These are phyloP conservation scores for Chaenocephalus aceratus DNA, from an alignment of 2,113 vertebrate genomes.

Conservation along the genomic window DNA sequence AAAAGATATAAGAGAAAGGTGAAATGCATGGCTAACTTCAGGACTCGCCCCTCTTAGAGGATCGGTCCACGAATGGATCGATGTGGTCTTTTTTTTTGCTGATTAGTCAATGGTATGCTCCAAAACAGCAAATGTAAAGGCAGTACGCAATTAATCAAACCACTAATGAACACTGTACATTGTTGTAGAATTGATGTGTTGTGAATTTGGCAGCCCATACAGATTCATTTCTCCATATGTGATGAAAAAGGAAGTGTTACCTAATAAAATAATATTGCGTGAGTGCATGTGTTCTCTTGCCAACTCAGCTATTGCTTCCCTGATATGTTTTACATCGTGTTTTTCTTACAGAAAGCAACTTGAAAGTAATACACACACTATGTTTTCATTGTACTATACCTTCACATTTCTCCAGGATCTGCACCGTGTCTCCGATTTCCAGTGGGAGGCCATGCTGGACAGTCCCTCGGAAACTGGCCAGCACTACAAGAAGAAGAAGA, in stretches of 20 bases:
- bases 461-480: slow-evolving; percentile 95
- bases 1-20: neutral
- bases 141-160: too few relatives aligned
- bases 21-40: neutral
- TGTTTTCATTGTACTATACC: slow-evolving; percentile 80
- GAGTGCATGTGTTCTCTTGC: neutral
- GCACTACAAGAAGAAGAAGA: slow-evolving; percentile 84
- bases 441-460: slow-evolving; percentile 93
- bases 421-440: slow-evolving; percentile 98
- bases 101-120: too few relatives aligned
- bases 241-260: slow-evolving; percentile 9
- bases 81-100: too few relatives aligned
- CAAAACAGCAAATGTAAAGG: too few relatives aligned
- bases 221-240: neutral
- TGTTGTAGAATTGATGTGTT: too few relatives aligned
- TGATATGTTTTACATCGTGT: neutral
- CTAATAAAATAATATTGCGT: neutral
- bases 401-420: slow-evolving; percentile 98
- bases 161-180: too few relatives aligned
- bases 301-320: slow-evolving; percentile 16
- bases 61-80: too few relatives aligned
- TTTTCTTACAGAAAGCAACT: neutral
- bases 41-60: too few relatives aligned
- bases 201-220: neutral
- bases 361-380: neutral